Percentiles rank a stretch among this genome's conserved stretches.
Conservation (phyloP, 2,797 vertebrate species). For the Cirrhinus mrigala region DNA sequence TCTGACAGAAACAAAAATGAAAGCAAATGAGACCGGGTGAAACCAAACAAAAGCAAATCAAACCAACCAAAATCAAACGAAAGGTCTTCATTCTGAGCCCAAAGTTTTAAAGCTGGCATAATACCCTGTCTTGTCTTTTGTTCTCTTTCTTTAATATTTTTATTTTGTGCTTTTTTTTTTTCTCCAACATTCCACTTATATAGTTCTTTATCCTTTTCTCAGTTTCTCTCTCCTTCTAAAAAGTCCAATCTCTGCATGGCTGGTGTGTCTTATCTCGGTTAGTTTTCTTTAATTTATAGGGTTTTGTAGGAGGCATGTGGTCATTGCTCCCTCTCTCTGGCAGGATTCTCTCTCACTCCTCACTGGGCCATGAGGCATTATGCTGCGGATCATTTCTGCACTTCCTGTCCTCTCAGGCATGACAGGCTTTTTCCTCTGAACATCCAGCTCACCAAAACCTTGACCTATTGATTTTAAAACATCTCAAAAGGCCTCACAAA, state of each 20-base stretch:
- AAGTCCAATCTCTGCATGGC: not conserved
- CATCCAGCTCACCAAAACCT: constrained; percentile 31
- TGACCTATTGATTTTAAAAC: constrained; percentile 43
- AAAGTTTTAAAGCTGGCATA: not conserved
- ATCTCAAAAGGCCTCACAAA: constrained; percentile 18
- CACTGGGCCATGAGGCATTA: constrained; percentile 56
- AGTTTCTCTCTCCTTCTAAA: not conserved
- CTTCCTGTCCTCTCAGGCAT: constrained; percentile 40
- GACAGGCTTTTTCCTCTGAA: constrained; percentile 34
- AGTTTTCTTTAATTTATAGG: not conserved
- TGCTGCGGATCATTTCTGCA: constrained; percentile 39
- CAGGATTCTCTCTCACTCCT: constrained; percentile 52
- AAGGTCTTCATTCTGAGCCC: not conserved
- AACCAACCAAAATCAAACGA: not conserved
- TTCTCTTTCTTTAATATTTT: not conserved
- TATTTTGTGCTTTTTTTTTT: not conserved
- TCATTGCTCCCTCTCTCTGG: constrained; percentile 3
- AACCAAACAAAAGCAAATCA: too few species aligned
- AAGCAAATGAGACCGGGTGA: too few species aligned
- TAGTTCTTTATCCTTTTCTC: not conserved
- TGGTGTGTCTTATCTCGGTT: not conserved
- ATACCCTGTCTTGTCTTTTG: not conserved
- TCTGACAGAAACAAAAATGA: too few species aligned
- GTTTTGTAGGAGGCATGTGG: constrained; percentile 19
- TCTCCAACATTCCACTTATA: not conserved